These are phyloP conservation scores for Xenopus laevis DNA, from an alignment of 2,113 vertebrate genomes.

Conservation along the genomic window DNA sequence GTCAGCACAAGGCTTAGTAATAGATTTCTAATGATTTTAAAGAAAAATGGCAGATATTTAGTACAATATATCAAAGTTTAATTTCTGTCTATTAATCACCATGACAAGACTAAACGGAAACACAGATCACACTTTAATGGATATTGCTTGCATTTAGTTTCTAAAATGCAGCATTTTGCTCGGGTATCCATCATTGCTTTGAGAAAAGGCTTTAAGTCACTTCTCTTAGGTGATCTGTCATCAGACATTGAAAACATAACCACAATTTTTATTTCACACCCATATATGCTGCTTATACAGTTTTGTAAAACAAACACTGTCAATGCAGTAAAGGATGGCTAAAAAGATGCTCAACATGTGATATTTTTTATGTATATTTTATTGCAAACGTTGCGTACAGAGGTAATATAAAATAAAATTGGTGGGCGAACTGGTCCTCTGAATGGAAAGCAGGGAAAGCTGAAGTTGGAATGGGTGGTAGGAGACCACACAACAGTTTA, in stretches of 20 bases:
- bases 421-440: too few species aligned
- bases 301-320: conserved; percentile 29
- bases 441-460: too few species aligned
- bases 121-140: conserved; percentile 55
- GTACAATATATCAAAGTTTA: conserved; percentile 56
- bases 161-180: conserved; percentile 55
- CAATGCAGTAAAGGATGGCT: not conserved
- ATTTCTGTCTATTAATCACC: conserved; percentile 61
- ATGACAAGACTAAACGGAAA: conserved; percentile 54
- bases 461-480: too few species aligned
- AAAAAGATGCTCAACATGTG: not conserved
- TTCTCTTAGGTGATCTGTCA: conserved; percentile 33
- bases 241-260: conserved; percentile 8
- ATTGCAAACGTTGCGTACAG: too few species aligned
- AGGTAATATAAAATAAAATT: too few species aligned
- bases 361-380: too few species aligned
- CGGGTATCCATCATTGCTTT: conserved; percentile 53
- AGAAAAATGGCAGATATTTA: conserved; percentile 61
- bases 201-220: conserved; percentile 51
- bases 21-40: conserved; percentile 58
- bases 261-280: not conserved
- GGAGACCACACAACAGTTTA: too few species aligned
- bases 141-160: conserved; percentile 53
- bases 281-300: conserved; percentile 10
- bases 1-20: conserved; percentile 53